Conservation (phyloP, 2,797 vertebrate genomes). For the Lycodopsis pacificus region DNA sequence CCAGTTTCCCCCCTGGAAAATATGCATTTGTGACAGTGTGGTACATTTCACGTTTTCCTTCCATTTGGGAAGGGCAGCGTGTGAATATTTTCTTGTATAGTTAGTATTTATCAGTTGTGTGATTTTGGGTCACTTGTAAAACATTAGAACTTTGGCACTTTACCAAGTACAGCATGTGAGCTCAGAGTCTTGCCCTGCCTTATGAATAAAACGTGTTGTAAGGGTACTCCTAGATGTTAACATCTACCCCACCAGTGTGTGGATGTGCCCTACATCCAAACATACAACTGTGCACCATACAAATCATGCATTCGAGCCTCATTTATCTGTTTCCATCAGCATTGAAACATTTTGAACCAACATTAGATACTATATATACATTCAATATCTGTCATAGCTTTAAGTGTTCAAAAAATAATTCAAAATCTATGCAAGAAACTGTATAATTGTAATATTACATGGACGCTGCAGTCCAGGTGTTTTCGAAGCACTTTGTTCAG, state of each 20-base stretch:
- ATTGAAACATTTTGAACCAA: conserved; percentile 2
- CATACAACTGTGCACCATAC: not conserved
- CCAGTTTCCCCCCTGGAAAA: conserved; percentile 72
- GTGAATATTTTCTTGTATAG: conserved; percentile 64
- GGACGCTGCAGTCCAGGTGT: not conserved
- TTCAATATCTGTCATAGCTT: not conserved
- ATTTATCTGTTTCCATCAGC: conserved; percentile 2
- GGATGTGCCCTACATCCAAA: not conserved
- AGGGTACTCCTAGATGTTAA: not conserved
- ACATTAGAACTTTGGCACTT: conserved; percentile 37
- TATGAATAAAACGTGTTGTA: conserved; percentile 5
- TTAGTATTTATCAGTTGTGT: conserved; percentile 64
- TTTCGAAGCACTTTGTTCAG: not conserved
- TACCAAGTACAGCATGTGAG: conserved; percentile 15
- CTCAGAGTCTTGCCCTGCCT: conserved; percentile 6
- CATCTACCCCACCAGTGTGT: not conserved
- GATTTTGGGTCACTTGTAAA: conserved; percentile 61
- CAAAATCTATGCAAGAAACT: not conserved
- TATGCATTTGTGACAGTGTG: conserved; percentile 83
- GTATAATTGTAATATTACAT: not conserved
- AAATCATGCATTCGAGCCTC: not conserved
- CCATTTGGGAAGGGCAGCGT: conserved; percentile 62
- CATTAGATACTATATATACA: not conserved
- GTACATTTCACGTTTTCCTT: conserved; percentile 84
- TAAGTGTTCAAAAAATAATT: not conserved